Evolutionary conservation across 2,888 invertebrate genomes (phyloP).

Genomic region (Litoditis marina): DNA sequence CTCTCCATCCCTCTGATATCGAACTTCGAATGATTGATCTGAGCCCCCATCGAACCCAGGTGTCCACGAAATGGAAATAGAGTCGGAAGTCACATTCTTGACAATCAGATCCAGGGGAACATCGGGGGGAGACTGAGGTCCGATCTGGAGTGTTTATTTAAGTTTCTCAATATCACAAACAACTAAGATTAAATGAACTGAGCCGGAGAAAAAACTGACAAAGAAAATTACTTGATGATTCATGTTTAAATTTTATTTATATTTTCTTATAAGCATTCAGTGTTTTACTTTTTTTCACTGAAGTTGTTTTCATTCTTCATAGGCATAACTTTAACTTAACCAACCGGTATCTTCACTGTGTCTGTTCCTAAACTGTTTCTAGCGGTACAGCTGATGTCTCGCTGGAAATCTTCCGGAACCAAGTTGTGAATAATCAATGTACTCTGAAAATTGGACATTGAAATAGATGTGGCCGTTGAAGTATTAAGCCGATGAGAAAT

Average conservation of each 20-base stretch:
- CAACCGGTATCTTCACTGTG: conserved; percentile 33
- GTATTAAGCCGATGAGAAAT: too few species aligned
- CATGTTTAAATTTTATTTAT: background rate
- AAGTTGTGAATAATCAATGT: conserved; percentile 50
- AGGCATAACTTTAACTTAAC: conserved; percentile 11
- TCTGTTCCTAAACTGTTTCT: conserved; percentile 53
- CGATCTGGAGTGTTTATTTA: conserved; percentile 31
- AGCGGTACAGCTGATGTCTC: conserved; percentile 48
- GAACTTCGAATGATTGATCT: conserved; percentile 54
- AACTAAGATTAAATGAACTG: too few species aligned
- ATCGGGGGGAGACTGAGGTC: conserved; percentile 50
- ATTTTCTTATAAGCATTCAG: background rate
- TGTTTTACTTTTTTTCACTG: too few species aligned
- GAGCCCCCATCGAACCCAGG: conserved; percentile 60
- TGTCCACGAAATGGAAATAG: conserved; percentile 45
- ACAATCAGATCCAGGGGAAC: conserved; percentile 45
- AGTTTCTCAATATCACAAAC: too few species aligned
- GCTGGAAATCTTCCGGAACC: conserved; percentile 49
- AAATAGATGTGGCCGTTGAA: background rate
- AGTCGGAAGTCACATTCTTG: conserved; percentile 46
- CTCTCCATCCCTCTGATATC: conserved; percentile 47
- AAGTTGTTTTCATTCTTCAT: too few species aligned
- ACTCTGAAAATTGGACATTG: conserved; percentile 39
- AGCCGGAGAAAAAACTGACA: too few species aligned
- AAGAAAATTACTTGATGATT: conserved; percentile 2